These are phyloP conservation scores for Calidris pygmaea DNA, from an alignment of 2,113 vertebrate species.

Conservation along the genomic window DNA sequence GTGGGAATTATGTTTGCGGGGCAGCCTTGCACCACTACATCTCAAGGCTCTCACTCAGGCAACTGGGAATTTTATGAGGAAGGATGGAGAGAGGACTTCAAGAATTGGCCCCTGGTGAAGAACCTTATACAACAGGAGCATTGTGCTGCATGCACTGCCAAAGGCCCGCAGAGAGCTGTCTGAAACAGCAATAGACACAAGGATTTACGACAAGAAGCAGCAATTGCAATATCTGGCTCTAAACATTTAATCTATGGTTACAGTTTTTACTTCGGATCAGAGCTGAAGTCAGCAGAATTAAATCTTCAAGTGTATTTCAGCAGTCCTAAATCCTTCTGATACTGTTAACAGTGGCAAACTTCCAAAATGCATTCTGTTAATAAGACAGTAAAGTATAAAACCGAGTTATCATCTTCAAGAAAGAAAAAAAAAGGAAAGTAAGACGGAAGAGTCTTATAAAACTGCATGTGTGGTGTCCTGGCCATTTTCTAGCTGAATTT, in stretches of 20 bases:
- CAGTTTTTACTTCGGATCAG: conserved; percentile 78
- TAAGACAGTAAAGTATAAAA: conserved; percentile 83
- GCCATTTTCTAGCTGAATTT: conserved; percentile 56
- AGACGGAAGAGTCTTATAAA: conserved; percentile 60
- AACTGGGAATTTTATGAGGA: conserved; percentile 48
- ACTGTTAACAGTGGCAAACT: conserved; percentile 80
- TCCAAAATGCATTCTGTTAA: conserved; percentile 83
- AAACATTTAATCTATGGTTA: conserved; percentile 84
- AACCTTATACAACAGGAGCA: conserved; percentile 70
- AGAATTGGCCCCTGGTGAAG: conserved; percentile 69
- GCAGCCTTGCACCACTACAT: not conserved
- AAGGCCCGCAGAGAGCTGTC: conserved; percentile 74
- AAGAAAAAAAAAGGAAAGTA: conserved; percentile 17
- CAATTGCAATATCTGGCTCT: conserved; percentile 78
- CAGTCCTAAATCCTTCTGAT: conserved; percentile 82
- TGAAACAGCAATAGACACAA: conserved; percentile 77
- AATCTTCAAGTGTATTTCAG: conserved; percentile 81
- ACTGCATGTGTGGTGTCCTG: conserved; percentile 47
- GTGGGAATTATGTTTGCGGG: conserved; percentile 12
- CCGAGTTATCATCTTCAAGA: conserved; percentile 75
- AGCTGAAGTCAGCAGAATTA: conserved; percentile 85
- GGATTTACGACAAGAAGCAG: conserved; percentile 78
- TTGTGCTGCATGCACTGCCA: conserved; percentile 63
- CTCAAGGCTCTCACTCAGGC: conserved; percentile 30
- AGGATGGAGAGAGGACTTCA: conserved; percentile 52